Conservation (phyloP, 2,113 vertebrate species). For the Cheirogaleus medius region DNA sequence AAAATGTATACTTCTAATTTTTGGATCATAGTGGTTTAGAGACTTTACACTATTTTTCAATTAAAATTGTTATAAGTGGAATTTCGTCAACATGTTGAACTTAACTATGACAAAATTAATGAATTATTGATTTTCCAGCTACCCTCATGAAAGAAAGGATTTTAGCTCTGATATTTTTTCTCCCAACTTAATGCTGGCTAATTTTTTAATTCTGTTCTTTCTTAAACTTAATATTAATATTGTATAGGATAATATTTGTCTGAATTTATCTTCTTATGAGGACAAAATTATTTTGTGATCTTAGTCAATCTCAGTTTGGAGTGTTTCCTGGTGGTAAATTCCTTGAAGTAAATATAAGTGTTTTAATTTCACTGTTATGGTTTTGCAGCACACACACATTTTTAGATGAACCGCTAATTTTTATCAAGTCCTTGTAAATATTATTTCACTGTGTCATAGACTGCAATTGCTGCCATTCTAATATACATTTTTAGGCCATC, state of each 20-base stretch:
- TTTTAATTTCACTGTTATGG: not conserved
- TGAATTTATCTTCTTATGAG: not conserved
- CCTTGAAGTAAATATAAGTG: not conserved
- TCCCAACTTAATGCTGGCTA: not conserved
- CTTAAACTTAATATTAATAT: not conserved
- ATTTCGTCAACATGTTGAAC: not conserved
- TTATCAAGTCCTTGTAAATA: not conserved
- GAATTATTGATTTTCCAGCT: not conserved
- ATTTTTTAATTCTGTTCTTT: not conserved
- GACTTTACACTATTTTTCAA: too few relatives aligned
- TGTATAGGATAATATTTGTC: not conserved
- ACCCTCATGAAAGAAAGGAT: not conserved
- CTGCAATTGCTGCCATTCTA: not conserved
- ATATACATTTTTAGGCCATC: not conserved
- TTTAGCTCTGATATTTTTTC: not conserved
- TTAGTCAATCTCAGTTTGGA: not conserved
- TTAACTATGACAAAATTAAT: not conserved
- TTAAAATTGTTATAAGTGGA: not conserved
- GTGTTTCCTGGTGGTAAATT: not conserved
- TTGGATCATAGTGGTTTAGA: not conserved
- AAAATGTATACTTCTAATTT: not conserved
- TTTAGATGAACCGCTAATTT: not conserved
- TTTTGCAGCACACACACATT: not conserved
- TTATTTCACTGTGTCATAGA: not conserved
- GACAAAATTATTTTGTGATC: not conserved